Evolutionary conservation across 2,113 vertebrate genomes (phyloP), one percentile per base, ranked within the genome.

Genomic region (Morone chrysops): DNA sequence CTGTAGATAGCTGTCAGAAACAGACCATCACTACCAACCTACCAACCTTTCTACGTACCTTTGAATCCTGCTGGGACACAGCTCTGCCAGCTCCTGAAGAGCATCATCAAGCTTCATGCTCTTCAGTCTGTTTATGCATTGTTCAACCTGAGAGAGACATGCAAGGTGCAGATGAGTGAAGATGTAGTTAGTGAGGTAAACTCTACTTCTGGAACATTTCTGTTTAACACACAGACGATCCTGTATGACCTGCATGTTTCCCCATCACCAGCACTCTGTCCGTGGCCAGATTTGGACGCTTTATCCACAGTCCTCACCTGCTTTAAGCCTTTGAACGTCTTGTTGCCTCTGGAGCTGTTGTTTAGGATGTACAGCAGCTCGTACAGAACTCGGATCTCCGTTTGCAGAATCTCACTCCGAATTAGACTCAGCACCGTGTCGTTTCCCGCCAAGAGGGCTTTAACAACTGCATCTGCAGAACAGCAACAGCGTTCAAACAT

Each of bases 61-160:
- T 80, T 94, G 90, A 18, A 75, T 45, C 63, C 36, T 85, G 16
- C 41, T 92, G 50, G 95, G 94, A 89, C 95, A 96, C 17, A 95
- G 50, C 5, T 92, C 90, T 17, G 25, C 67, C 75, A 96, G 85
- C 5, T 94, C 93, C 69, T 81, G 75, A 1, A 96, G 80, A 45
- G 92, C 92, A 17, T 2, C 66, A 9, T 88, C 83, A n/a, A 96
- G 86, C 69, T 94, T 95, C 95, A 96, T 96, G 17, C 75, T 82
- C 66, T 93, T 94, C 57, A 96, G 80, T 31, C 94, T 91, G 81
- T 95, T 94, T 18, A 95, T 38, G 79, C 94, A 96, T 88, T 95
- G 95, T 75, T 96, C 93, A 66, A 96, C 93, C 96, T 96, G 82
- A 6, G 10, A 51, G n/a, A 38, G 3, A 53, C 0, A 60, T 36